Percentiles rank a stretch among this genome's conserved stretches.
Conservation (phyloP, 2,113 vertebrate genomes). For the Chloropsis hardwickii region DNA sequence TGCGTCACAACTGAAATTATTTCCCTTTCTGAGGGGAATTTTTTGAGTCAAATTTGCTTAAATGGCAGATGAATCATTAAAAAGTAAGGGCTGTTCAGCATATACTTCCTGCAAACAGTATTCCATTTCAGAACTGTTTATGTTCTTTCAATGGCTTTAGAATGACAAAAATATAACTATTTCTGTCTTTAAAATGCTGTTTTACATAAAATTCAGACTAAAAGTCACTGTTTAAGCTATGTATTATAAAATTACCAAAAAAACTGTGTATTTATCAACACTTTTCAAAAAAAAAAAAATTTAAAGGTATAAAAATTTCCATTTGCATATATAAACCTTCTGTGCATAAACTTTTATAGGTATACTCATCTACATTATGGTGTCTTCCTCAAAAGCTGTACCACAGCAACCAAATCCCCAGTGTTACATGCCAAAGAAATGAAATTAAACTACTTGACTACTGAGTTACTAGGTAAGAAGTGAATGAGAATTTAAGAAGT, state of each 20-base stretch:
- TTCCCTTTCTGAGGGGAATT: not conserved
- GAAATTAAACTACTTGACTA: not conserved
- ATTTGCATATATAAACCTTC: not conserved
- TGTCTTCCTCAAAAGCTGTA: conserved; percentile 49
- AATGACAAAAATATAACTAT: not conserved
- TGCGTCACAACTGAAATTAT: not conserved
- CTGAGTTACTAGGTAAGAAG: not conserved
- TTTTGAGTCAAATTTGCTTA: not conserved
- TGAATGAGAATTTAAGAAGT: not conserved
- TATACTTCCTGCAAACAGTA: not conserved
- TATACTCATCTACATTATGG: conserved; percentile 5
- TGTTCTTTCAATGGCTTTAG: not conserved
- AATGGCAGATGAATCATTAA: not conserved
- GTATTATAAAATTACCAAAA: not conserved
- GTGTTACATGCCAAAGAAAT: conserved; percentile 14
- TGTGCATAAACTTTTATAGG: not conserved
- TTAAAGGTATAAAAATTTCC: not conserved
- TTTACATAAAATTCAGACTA: not conserved
- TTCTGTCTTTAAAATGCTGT: not conserved
- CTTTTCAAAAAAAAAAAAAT: not conserved
- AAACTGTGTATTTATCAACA: not conserved
- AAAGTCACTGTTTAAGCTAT: not conserved
- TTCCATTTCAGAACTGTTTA: not conserved
- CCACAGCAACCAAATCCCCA: conserved; percentile 39
- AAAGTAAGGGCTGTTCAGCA: not conserved